phyloP scores from a whole-genome alignment of 2,797 vertebrate genomes.

The Antrozous pallidus region DNA sequence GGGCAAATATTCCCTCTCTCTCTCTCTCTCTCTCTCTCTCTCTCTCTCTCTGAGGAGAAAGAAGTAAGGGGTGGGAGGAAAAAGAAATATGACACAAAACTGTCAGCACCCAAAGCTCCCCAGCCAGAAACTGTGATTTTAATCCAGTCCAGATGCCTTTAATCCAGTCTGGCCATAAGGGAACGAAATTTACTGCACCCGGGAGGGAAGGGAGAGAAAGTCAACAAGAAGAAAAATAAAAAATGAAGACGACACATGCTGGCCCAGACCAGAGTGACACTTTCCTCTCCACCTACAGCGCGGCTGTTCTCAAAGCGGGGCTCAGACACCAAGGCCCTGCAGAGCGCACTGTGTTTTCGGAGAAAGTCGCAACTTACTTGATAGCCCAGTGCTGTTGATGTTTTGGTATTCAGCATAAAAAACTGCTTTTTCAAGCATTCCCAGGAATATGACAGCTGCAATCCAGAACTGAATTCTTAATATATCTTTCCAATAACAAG shows the following conservation, averaged over 20 bases:
- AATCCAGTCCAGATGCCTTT: background rate
- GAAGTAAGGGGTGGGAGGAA: background rate
- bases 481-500: conserved; percentile 93
- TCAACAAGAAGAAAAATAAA: background rate
- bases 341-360: fast-evolving
- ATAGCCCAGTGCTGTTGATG: conserved; percentile 86
- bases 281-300: background rate
- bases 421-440: conserved; percentile 93
- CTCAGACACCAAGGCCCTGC: background rate
- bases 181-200: background rate
- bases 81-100: background rate
- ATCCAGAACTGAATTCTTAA: conserved; percentile 95
- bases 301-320: background rate
- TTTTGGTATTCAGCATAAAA: conserved; percentile 93
- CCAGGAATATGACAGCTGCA: conserved; percentile 91
- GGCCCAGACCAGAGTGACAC: background rate
- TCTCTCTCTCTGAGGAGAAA: background rate
- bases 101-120: background rate
- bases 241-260: background rate
- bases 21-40: no score
- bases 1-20: background rate
- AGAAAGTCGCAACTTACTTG: conserved; percentile 83
- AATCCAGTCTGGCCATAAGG: background rate
- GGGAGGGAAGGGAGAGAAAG: background rate
- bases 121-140: background rate